phyloP scores from a whole-genome alignment of 2,888 invertebrate species.

The Hanleya hanleyi region DNA sequence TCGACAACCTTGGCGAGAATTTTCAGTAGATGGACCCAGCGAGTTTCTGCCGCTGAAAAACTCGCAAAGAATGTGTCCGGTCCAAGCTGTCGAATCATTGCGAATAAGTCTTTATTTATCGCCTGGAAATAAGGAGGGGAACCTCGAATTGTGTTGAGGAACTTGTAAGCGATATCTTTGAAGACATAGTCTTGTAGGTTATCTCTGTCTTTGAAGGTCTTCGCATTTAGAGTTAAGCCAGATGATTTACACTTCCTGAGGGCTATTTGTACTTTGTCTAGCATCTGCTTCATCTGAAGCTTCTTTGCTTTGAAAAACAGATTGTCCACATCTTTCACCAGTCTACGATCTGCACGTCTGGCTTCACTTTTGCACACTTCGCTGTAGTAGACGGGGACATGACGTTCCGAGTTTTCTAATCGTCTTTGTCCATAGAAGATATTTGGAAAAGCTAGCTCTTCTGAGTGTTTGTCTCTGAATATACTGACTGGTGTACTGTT shows the following conservation, averaged over 20 bases:
- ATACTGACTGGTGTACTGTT: constrained; percentile 33
- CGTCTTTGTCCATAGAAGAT: constrained; percentile 34
- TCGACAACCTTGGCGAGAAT: constrained; percentile 17
- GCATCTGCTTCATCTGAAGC: constrained; percentile 33
- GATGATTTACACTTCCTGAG: neutral
- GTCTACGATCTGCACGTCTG: constrained; percentile 26
- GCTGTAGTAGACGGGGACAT: constrained; percentile 26
- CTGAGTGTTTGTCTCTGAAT: constrained; percentile 26
- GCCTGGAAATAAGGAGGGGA: constrained; percentile 36
- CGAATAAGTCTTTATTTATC: constrained; percentile 32
- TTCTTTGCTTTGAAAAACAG: constrained; percentile 40
- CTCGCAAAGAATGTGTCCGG: constrained; percentile 31
- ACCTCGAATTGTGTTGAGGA: constrained; percentile 20
- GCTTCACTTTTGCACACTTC: constrained; percentile 25
- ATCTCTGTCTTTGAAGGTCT: neutral
- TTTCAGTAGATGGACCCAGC: constrained; percentile 29
- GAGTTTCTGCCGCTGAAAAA: constrained; percentile 37
- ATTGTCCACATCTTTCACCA: constrained; percentile 28
- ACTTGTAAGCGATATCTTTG: neutral
- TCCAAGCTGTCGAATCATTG: constrained; percentile 32
- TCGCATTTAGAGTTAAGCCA: neutral
- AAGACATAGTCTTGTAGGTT: neutral
- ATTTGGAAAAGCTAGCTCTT: constrained; percentile 33
- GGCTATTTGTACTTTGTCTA: neutral
- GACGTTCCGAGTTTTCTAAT: constrained; percentile 18